These are phyloP conservation scores for Eulimnadia texana DNA, from an alignment of 1,140 invertebrate species.

Conservation along the genomic window DNA sequence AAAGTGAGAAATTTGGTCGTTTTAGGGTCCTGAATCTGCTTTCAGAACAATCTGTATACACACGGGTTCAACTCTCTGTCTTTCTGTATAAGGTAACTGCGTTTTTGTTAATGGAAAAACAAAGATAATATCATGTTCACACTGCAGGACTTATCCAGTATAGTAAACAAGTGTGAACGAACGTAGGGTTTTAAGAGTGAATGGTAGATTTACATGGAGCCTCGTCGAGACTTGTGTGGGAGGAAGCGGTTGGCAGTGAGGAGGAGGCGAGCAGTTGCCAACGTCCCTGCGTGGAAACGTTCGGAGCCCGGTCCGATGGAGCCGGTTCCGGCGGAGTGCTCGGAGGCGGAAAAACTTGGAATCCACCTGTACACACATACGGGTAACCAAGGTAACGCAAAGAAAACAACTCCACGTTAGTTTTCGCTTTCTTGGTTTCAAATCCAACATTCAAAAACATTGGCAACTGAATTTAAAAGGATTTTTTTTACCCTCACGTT, in stretches of 20 bases:
- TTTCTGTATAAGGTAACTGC: no score
- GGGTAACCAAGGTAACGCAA: not conserved
- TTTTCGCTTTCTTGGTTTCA: not conserved
- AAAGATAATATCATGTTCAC: conserved; percentile 43
- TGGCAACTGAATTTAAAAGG: no score
- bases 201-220: conserved; percentile 5
- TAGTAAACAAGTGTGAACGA: conserved; percentile 13
- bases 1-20: no score
- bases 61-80: not conserved
- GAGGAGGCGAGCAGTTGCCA: conserved; percentile 30
- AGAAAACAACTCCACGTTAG: not conserved
- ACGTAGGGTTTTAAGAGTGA: not conserved
- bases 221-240: conserved; percentile 44
- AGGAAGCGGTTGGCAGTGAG: conserved; percentile 22
- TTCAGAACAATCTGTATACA: not conserved
- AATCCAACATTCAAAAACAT: not conserved
- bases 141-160: conserved; percentile 46
- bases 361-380: conserved; percentile 35
- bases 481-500: no score
- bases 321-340: conserved; percentile 66
- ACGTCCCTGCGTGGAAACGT: conserved; percentile 23
- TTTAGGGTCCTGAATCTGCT: conserved; percentile 41
- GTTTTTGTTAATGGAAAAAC: not conserved
- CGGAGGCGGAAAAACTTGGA: conserved; percentile 63
- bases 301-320: conserved; percentile 46